Evolutionary conservation across 1,140 invertebrate species (phyloP), one percentile per base, ranked within the genome.

Genomic region (Dryas iulia): DNA sequence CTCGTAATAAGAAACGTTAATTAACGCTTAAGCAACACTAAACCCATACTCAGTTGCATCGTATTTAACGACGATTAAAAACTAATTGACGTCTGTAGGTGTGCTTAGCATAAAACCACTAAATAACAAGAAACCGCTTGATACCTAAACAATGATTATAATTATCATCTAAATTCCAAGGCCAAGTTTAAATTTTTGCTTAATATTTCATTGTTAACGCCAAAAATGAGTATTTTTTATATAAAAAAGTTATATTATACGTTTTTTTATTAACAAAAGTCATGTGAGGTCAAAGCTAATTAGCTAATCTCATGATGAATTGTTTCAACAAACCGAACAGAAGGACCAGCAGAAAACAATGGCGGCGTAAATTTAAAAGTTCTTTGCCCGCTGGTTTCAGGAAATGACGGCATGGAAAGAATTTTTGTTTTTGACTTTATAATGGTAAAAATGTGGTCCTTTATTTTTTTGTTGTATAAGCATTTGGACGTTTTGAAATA

Each of bases 361-460:
- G 54, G 30, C 67, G 21, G 54, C 59, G 67, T 31, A 63, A 69
- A 63, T 63, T 30, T 26, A 69, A 47, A 63, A 69, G 60, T 35
- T 66, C 33, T 31, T 63, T 62, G 62, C 23, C 52, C 53, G 30
- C 21, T 10, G 28, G 47, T 26, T 21, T 35, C 47, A 31, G 62
- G 62, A 64, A 64, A 64, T 64, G 30, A 64, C 26, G 24, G 47
- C 59, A 61, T 61, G 59, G n/a, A 8, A 47, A 61, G n/a, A 26
- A 25, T 56, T 56, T 56, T 47, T 7, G 39, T 18, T n/a, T 26
- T 56, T 56, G 11, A 59, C 58, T 59, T 59, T 7, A 35, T 35
- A 30, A 31, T 35, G 28, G 8, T 26, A 35, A n/a, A 35, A 35
- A 35, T 35, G 6, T 5, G 3, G n/a, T n/a, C n/a, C 33, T 35